These are phyloP conservation scores for Drosophila seguyi DNA, from an alignment of 1,140 invertebrate genomes.

Conservation along the genomic window DNA sequence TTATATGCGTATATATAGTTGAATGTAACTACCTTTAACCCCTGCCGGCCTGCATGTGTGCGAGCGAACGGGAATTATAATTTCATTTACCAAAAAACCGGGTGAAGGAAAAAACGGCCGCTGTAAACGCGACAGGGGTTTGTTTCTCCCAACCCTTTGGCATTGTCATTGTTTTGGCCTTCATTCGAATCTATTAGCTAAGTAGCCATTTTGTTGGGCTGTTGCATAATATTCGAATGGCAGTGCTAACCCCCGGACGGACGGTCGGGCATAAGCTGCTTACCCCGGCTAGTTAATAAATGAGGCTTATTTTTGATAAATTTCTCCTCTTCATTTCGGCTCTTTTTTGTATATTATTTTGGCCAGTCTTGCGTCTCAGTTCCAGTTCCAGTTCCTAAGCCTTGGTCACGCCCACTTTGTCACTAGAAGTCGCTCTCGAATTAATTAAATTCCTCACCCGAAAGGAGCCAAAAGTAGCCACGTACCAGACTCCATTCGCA, in stretches of 20 bases:
- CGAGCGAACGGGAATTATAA: constrained; percentile 62
- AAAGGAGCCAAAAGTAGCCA: constrained; percentile 64
- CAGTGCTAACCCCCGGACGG: constrained; percentile 30
- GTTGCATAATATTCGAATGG: constrained; percentile 65
- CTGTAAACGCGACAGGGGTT: constrained; percentile 64
- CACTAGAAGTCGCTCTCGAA: constrained; percentile 75
- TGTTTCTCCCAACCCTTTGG: constrained; percentile 59
- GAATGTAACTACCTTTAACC: constrained; percentile 47
- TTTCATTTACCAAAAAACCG: constrained; percentile 71
- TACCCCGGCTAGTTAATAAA: constrained; percentile 76
- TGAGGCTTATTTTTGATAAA: constrained; percentile 72
- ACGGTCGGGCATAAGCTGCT: constrained; percentile 69
- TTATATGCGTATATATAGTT: constrained; percentile 43
- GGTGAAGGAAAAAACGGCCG: constrained; percentile 31
- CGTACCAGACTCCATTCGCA: constrained; percentile 61
- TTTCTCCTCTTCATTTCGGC: constrained; percentile 19
- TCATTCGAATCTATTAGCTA: constrained; percentile 73
- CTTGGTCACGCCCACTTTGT: constrained; percentile 75
- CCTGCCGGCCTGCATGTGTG: constrained; percentile 23
- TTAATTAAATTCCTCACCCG: constrained; percentile 77
- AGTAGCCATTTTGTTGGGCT: constrained; percentile 79
- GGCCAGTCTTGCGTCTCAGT: constrained; percentile 43
- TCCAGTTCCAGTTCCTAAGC: constrained; percentile 61
- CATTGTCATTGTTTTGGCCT: constrained; percentile 51
- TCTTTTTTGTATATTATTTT: constrained; percentile 39